phyloP scores from a whole-genome alignment of 35 echinoderm and acorn worm genomes.

The Holothuria glaberrima region DNA sequence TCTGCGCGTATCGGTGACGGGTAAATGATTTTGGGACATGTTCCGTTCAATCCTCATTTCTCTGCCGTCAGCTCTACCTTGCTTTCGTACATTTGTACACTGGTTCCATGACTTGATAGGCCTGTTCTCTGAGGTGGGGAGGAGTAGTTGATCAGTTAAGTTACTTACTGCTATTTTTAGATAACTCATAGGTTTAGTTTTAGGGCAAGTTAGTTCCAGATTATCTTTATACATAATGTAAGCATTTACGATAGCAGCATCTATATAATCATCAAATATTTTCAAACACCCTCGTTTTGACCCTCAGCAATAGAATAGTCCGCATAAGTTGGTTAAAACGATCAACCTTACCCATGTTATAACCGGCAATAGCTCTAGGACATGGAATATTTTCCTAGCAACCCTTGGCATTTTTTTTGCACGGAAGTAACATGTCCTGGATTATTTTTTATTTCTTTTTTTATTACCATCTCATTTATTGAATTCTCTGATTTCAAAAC shows the following conservation, averaged over 20 bases:
- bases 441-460: no score
- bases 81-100: no score
- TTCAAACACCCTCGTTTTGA: conserved; percentile 37
- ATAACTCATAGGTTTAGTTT: no score
- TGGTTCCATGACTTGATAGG: no score
- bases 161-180: neutral
- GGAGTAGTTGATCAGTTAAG: neutral
- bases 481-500: no score
- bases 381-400: conserved; percentile 12
- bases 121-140: neutral
- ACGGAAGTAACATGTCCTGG: conserved; percentile 44
- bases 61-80: no score
- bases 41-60: no score
- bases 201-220: conserved; percentile 17
- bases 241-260: conserved; percentile 2
- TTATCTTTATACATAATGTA: conserved; percentile 23
- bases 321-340: conserved; percentile 9
- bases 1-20: no score
- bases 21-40: no score
- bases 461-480: no score
- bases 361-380: no score
- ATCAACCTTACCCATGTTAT: conserved; percentile 24
- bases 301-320: neutral
- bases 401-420: conserved; percentile 41
- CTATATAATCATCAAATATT: neutral